These are phyloP conservation scores for Rhea americana DNA, from an alignment of 2,113 vertebrate genomes.

Conservation along the genomic window DNA sequence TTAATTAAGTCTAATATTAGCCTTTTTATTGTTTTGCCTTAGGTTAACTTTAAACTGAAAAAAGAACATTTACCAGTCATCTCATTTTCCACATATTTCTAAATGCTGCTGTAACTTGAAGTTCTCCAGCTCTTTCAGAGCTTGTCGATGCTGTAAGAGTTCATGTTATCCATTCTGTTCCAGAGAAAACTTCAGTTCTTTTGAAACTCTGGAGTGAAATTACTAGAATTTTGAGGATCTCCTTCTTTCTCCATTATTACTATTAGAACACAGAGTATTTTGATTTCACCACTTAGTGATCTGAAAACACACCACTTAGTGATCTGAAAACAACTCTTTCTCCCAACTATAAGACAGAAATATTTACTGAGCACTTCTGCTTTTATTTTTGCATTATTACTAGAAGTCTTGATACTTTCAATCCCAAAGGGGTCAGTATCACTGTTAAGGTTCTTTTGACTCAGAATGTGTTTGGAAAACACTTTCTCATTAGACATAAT, in stretches of 20 bases:
- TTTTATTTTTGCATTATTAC: neutral
- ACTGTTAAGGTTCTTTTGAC: neutral
- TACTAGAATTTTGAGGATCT: neutral
- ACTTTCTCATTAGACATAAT: neutral
- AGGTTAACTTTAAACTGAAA: slow-evolving; percentile 31
- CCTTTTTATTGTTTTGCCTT: slow-evolving; percentile 43
- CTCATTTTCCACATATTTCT: neutral
- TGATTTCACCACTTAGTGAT: neutral
- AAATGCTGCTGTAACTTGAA: neutral
- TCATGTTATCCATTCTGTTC: neutral
- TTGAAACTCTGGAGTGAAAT: neutral
- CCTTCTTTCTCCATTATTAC: neutral
- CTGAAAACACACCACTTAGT: neutral
- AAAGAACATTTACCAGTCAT: slow-evolving; percentile 15
- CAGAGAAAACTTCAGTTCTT: neutral
- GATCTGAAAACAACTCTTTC: neutral
- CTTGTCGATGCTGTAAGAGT: neutral
- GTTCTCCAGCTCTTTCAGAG: neutral
- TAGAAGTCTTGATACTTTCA: neutral
- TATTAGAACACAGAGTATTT: neutral
- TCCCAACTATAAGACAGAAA: neutral
- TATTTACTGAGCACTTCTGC: neutral
- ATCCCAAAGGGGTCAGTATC: neutral
- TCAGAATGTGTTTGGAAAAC: neutral
- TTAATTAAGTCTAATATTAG: slow-evolving; percentile 41